Conservation (phyloP, 37 sponge, comb jelly and placozoan genomes). For the Agelas oroides region DNA sequence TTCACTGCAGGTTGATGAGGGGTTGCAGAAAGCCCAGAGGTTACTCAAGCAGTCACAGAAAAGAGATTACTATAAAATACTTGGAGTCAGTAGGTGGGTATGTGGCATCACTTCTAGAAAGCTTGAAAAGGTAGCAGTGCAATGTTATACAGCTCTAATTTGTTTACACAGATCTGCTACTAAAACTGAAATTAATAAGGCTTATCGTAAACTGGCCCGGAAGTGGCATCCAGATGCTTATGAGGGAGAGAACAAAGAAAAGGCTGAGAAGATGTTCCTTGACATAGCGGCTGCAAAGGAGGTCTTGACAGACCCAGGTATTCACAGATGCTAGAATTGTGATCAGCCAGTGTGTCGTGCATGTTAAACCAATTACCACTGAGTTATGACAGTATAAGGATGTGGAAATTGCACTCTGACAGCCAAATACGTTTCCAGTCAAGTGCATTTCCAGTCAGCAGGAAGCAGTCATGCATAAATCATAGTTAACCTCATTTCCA, state of each 20-base stretch:
- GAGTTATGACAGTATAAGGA: too few species aligned
- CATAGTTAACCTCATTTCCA: too few species aligned
- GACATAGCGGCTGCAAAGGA: constrained; percentile 99
- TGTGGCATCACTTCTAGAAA: too few species aligned
- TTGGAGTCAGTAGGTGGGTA: constrained; percentile 89
- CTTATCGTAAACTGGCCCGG: constrained; percentile 90
- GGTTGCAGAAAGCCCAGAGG: constrained; percentile 91
- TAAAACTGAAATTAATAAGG: constrained; percentile 89
- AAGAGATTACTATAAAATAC: constrained; percentile 98
- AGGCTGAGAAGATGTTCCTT: constrained; percentile 97
- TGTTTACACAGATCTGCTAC: constrained; percentile 75
- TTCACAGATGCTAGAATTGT: too few species aligned
- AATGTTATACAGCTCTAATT: too few species aligned
- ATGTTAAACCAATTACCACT: too few species aligned
- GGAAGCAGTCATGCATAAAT: too few species aligned
- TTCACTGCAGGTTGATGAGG: constrained; percentile 75
- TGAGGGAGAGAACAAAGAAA: constrained; percentile 86
- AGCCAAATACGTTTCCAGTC: too few species aligned
- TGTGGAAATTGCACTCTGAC: too few species aligned
- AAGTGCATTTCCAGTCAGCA: too few species aligned
- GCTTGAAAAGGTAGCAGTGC: too few species aligned
- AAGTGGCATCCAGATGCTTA: constrained; percentile 97
- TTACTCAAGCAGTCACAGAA: constrained; percentile 95
- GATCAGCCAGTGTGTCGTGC: too few species aligned
- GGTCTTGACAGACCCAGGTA: constrained; percentile 93